Evolutionary conservation across 2,888 invertebrate species (phyloP).

Genomic region (Theretra japonica): DNA sequence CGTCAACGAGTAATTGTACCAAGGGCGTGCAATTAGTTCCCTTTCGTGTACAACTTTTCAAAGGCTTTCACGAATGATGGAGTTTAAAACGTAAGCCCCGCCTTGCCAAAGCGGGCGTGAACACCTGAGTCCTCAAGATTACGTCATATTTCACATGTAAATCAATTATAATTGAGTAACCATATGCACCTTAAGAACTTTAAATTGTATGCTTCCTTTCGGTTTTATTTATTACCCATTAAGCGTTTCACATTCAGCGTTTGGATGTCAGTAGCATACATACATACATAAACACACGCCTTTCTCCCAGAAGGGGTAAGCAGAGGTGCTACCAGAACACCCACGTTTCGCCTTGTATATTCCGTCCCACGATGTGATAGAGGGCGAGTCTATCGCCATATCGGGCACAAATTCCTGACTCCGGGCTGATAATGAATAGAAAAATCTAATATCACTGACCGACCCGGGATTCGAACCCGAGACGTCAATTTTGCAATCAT

Average conservation of each 20-base stretch:
- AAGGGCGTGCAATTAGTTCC: conserved; percentile 73
- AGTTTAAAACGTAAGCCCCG: conserved; percentile 55
- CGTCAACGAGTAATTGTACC: conserved; percentile 65
- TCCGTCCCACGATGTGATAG: too few relatives aligned
- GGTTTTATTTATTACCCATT: background rate
- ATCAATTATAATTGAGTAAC: conserved; percentile 10
- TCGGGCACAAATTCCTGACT: too few relatives aligned
- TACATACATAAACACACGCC: too few relatives aligned
- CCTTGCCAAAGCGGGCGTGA: conserved; percentile 47
- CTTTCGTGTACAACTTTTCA: conserved; percentile 50
- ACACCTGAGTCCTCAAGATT: conserved; percentile 42
- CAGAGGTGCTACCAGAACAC: too few relatives aligned
- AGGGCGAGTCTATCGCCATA: too few relatives aligned
- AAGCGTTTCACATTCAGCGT: background rate
- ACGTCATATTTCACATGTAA: conserved; percentile 5
- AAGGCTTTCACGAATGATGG: conserved; percentile 57
- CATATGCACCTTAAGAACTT: background rate
- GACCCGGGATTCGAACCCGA: too few relatives aligned
- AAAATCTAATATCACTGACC: too few relatives aligned
- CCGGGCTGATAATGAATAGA: too few relatives aligned
- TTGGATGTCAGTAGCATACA: too few relatives aligned
- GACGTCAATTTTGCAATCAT: too few relatives aligned
- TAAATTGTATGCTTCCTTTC: background rate
- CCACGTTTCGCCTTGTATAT: too few relatives aligned
- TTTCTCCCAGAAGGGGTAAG: too few relatives aligned